phyloP scores from a whole-genome alignment of 2,888 invertebrate species.

The Bombylius major region DNA sequence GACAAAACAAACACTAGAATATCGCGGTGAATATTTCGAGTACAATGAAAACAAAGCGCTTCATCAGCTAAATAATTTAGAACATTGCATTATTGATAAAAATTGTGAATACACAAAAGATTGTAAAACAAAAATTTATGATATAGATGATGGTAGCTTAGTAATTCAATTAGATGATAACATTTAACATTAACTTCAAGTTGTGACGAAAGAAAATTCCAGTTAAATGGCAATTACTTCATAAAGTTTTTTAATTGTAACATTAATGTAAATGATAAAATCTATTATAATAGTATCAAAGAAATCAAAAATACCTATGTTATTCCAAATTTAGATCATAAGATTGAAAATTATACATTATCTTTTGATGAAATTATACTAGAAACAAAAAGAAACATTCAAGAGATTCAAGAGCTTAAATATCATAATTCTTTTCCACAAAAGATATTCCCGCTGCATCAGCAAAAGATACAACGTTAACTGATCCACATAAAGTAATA shows the following conservation, averaged over 20 bases:
- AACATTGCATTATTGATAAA: conserved; percentile 3
- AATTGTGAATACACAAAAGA: conserved; percentile 1
- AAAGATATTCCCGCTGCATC: too few relatives aligned
- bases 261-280: background rate
- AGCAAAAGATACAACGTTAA: too few relatives aligned
- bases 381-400: too few relatives aligned
- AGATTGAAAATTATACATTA: too few relatives aligned
- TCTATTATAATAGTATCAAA: too few relatives aligned
- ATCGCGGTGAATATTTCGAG: conserved; percentile 2
- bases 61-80: conserved; percentile 3
- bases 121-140: conserved; percentile 4
- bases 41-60: conserved; percentile 3
- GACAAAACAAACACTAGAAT: conserved; percentile 1
- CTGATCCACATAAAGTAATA: too few relatives aligned
- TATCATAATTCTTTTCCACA: too few relatives aligned
- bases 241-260: conserved; percentile 5
- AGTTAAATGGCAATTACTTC: conserved; percentile 1
- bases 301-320: too few relatives aligned
- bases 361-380: too few relatives aligned
- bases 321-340: too few relatives aligned
- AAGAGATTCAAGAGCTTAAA: background rate
- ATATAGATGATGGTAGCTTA: conserved; percentile 3
- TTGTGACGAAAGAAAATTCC: conserved; percentile 3
- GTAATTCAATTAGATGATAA: conserved; percentile 3
- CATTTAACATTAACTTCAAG: conserved; percentile 3